Evolutionary conservation across 2,113 vertebrate genomes (phyloP).

Genomic region (Mustela nigripes): DNA sequence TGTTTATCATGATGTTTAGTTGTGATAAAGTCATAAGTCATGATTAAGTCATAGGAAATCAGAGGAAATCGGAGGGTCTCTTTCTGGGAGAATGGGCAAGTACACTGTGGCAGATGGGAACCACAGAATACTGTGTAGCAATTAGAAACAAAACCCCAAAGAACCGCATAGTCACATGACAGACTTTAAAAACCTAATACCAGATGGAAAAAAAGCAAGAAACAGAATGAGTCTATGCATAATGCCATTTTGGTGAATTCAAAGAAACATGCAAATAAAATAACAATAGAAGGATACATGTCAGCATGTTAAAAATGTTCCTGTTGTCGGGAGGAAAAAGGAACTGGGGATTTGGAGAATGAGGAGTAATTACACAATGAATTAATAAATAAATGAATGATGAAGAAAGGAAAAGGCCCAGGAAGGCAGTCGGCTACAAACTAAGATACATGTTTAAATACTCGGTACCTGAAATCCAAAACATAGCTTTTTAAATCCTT

Average conservation of each 20-base stretch:
- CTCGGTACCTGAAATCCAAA: not conserved
- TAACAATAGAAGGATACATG: not conserved
- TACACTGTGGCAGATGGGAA: not conserved
- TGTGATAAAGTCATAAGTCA: no score
- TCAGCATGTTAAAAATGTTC: not conserved
- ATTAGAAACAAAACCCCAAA: not conserved
- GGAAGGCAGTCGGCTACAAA: not conserved
- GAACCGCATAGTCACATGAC: not conserved
- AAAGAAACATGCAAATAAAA: not conserved
- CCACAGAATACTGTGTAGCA: not conserved
- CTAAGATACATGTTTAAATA: not conserved
- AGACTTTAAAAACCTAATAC: not conserved
- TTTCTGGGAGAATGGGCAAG: not conserved
- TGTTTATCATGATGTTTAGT: not conserved
- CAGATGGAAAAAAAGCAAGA: not conserved
- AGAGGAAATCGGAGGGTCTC: not conserved
- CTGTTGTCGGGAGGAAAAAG: not conserved
- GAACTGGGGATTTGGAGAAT: not conserved
- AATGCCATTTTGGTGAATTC: not conserved
- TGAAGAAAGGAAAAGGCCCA: not conserved
- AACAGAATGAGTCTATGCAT: not conserved
- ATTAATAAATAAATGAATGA: not conserved
- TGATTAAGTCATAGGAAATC: not conserved
- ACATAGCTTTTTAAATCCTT: not conserved
- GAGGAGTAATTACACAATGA: not conserved